Evolutionary conservation across 2,113 vertebrate species (phyloP).

Genomic region (Casuarius casuarius): DNA sequence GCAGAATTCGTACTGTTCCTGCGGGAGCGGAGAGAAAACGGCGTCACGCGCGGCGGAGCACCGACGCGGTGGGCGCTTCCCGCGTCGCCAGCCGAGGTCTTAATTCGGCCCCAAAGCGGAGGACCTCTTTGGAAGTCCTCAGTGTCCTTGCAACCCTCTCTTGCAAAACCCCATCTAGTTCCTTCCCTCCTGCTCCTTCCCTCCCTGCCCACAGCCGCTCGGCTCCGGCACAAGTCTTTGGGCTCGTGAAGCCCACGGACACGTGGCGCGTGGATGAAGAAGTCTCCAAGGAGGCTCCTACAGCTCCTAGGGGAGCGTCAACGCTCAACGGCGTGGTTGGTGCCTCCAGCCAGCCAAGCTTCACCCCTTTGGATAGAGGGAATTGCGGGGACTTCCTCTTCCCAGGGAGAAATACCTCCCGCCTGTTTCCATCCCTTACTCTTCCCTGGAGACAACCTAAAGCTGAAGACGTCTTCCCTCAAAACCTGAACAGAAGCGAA

Average conservation of each 20-base stretch:
- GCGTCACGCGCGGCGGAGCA: not conserved
- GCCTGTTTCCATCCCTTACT: not conserved
- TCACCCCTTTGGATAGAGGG: not conserved
- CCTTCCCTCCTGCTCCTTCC: not conserved
- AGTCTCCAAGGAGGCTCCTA: not conserved
- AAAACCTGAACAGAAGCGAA: not conserved
- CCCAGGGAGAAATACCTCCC: not conserved
- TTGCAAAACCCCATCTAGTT: no score
- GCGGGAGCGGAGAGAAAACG: not conserved
- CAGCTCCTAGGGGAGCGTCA: not conserved
- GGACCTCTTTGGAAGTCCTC: not conserved
- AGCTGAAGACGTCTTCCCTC: not conserved
- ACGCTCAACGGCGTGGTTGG: no score
- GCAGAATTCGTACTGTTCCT: constrained; percentile 99
- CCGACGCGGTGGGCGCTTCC: no score
- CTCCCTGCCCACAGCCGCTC: not conserved
- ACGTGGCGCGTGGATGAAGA: fast-evolving
- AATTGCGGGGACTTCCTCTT: not conserved
- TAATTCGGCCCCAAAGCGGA: not conserved
- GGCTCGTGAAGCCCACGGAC: not conserved
- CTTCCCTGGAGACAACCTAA: not conserved
- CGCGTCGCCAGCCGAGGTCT: not conserved
- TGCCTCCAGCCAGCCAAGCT: not conserved
- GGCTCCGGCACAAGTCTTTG: not conserved
- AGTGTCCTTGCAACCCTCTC: not conserved